Base-by-base conservation (phyloP, 2,113 vertebrate genomes). In the Gobiocypris rarus region DNA sequence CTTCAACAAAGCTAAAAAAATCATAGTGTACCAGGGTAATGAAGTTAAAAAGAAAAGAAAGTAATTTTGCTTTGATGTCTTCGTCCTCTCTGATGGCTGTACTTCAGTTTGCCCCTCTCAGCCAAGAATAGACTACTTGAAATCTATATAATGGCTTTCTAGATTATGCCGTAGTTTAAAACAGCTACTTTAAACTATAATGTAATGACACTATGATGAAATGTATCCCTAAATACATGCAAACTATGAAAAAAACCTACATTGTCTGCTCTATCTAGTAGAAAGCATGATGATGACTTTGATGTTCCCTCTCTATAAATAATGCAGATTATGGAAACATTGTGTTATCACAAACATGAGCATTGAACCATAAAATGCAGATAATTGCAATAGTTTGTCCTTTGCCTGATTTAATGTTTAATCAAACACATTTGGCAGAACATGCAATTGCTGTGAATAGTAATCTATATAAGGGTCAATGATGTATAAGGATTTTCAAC, bases 71-170 rank as follows among this genome's bases (percentile, higher is more conserved):
- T 50, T 26, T 80, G 1, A 63, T 65, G 24, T 24, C 38, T 38
- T 43, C 0, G 11, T 73, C 67, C 38, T 43, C 67, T 24, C 22
- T 26, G 70, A 69, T 69, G 65, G 65, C 4, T 67, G 8, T 73
- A 26, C 41, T 73, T 73, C 9, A 43, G 34, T 70, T 71, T 75
- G 28, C 48, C 26, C 26, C 43, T 45, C 61, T 69, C 22, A n/a
- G 70, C 70, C 50, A 82, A 82, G 61, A 85, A 87, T 45, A 84
- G 56, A 67, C 26, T 34, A 58, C 56, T 15, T 76, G 50, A 28
- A 41, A 26, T 41, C 50, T 75, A 67, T 71, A 67, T 65, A 70
- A 84, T 77, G 78, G 26, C 31, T 43, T 52, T 73, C 17, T 65
- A 41, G 45, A 38, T 75, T 41, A 81, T 26, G 74, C 77, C 61